phyloP scores from a whole-genome alignment of 2,113 vertebrate species.

The Urocolius indicus region DNA sequence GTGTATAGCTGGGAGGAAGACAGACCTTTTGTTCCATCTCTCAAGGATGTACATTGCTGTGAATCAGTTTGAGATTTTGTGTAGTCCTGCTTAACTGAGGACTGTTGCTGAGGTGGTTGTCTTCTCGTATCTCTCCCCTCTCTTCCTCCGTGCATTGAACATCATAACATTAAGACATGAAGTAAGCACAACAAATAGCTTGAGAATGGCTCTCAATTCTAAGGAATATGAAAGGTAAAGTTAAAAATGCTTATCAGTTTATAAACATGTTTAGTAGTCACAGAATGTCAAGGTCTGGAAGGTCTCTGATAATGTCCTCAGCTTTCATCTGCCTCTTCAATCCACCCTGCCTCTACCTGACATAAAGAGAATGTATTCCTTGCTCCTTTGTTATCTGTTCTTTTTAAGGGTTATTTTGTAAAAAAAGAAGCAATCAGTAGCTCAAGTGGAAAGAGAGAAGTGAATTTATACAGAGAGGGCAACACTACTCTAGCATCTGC shows the following conservation, averaged over 20 bases:
- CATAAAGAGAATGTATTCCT: not conserved
- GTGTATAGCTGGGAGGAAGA: not conserved
- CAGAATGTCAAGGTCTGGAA: no score
- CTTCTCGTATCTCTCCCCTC: not conserved
- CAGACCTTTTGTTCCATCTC: not conserved
- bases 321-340: not conserved
- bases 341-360: not conserved
- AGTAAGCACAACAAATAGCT: not conserved
- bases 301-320: not conserved
- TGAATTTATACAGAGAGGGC: not conserved
- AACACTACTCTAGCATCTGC: not conserved
- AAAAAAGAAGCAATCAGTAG: not conserved
- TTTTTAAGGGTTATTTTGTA: not conserved
- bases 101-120: not conserved
- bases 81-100: not conserved
- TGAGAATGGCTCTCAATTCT: not conserved
- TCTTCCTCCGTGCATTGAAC: no score
- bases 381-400: not conserved
- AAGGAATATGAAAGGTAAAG: not conserved
- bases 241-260: not conserved
- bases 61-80: not conserved
- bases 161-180: not conserved
- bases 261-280: not conserved
- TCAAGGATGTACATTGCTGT: fast-evolving
- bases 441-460: not conserved